phyloP scores from a whole-genome alignment of 1,140 invertebrate species.

The Chrysoperla carnea region DNA sequence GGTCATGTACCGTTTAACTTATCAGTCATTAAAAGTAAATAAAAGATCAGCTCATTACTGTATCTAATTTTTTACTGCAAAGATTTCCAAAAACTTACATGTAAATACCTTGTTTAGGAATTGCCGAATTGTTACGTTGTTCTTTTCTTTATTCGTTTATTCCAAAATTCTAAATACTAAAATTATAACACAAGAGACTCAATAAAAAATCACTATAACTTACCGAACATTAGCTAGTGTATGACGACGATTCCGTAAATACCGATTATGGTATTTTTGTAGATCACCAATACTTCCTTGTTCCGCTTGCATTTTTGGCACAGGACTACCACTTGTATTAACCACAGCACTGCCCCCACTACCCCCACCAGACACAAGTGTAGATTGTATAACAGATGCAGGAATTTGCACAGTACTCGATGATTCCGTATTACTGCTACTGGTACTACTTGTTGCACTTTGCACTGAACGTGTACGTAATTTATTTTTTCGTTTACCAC shows the following conservation, averaged over 20 bases:
- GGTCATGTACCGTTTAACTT: too few relatives aligned
- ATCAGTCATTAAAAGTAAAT: too few relatives aligned
- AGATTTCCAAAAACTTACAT: too few relatives aligned
- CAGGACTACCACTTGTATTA: conserved; percentile 14
- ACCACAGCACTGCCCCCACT: conserved; percentile 9
- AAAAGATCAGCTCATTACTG: too few relatives aligned
- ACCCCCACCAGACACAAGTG: conserved; percentile 7
- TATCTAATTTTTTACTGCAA: too few relatives aligned
- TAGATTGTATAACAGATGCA: conserved; percentile 1
- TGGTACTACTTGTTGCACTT: conserved; percentile 2
- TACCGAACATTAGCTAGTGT: conserved; percentile 76
- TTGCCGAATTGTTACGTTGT: too few relatives aligned
- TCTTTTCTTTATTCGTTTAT: too few relatives aligned
- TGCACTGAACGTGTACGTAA: not conserved
- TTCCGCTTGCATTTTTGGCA: conserved; percentile 68
- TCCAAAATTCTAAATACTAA: too few relatives aligned
- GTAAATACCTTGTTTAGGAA: too few relatives aligned
- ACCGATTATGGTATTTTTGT: conserved; percentile 67
- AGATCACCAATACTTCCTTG: conserved; percentile 73
- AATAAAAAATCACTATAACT: conserved; percentile 20
- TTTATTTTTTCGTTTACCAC: conserved; percentile 4
- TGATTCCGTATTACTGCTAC: not conserved
- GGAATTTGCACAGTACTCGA: conserved; percentile 1
- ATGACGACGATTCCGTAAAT: conserved; percentile 62
- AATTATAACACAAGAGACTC: too few relatives aligned